Conservation (phyloP, 2,888 invertebrate species). For the Athalia cordata region DNA sequence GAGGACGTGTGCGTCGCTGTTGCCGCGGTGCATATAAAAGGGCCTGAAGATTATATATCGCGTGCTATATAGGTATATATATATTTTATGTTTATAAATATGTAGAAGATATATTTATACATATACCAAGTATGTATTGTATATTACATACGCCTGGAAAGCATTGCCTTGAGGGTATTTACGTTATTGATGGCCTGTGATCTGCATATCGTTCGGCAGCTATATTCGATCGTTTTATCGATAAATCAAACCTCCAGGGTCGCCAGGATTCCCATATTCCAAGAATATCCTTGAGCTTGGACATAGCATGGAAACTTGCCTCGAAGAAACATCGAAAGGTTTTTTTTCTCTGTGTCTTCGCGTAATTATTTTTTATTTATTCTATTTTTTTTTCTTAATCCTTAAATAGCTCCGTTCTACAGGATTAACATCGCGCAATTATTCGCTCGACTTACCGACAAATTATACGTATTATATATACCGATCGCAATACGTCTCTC, state of each 20-base stretch:
- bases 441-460: too few species aligned
- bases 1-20: too few species aligned
- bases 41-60: too few species aligned
- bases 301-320: neutral
- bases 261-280: constrained; percentile 31
- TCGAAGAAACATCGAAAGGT: neutral
- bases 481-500: too few species aligned
- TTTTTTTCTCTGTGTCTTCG: neutral
- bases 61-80: too few species aligned
- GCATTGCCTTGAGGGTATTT: constrained; percentile 35
- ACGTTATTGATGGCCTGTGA: constrained; percentile 35
- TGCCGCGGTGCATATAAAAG: too few species aligned
- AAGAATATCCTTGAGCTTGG: constrained; percentile 33
- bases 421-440: too few species aligned
- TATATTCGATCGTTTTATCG: constrained; percentile 28
- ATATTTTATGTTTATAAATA: too few species aligned
- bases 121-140: too few species aligned
- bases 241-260: constrained; percentile 34
- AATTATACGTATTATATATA: too few species aligned
- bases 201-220: constrained; percentile 37
- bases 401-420: too few species aligned
- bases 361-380: neutral
- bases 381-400: too few species aligned
- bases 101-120: neutral
- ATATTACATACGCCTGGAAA: neutral